Evolutionary conservation across 2,888 invertebrate genomes (phyloP), one percentile per base, ranked within the genome.

Genomic region (Tenthredo livida): DNA sequence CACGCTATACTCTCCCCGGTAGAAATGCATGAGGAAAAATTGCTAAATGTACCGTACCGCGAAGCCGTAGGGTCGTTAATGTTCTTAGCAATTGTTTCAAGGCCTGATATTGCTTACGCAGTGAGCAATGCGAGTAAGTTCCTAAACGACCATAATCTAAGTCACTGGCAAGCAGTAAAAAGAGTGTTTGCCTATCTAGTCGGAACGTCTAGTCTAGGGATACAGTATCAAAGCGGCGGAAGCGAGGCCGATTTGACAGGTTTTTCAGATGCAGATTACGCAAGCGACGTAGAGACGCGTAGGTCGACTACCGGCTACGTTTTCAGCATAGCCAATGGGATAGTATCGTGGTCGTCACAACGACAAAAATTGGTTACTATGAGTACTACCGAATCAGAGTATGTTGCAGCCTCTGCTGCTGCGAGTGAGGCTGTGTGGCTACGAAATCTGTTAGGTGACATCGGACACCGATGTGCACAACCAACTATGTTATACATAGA

Each of bases 361-460:
- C 50, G 85, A 83, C 88, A 89, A 80, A 47, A 72, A n/a, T 84
- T 86, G 29, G 89, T 89, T 1, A 85, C 87, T 0, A 83, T 70
- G 5, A 86, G 87, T 10, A 88, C 87, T 0, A 86, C 87, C 5
- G 89, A 89, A 84, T 88, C 88, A 21, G 88, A 90, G 73, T 87
- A 88, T 78, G 84, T 89, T 5, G 89, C 89, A 1, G 87, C 89
- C 21, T 85, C 85, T 33, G 73, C 85, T 17, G 87, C 87, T 17
- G 87, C 86, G 1, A 87, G 85, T 80, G 88, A 89, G 84, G 77
- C 87, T 17, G 73, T 89, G 33, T 89, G 89, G 88, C 70, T 88
- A 17, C 86, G 82, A 29, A 61, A 84, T 33, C 43, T 90, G 12
- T 29, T 89, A 9, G 12, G 40, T 25, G 87, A 86, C 21, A 85